Conservation (phyloP, 2,888 invertebrate genomes). For the Tachina grossa region DNA sequence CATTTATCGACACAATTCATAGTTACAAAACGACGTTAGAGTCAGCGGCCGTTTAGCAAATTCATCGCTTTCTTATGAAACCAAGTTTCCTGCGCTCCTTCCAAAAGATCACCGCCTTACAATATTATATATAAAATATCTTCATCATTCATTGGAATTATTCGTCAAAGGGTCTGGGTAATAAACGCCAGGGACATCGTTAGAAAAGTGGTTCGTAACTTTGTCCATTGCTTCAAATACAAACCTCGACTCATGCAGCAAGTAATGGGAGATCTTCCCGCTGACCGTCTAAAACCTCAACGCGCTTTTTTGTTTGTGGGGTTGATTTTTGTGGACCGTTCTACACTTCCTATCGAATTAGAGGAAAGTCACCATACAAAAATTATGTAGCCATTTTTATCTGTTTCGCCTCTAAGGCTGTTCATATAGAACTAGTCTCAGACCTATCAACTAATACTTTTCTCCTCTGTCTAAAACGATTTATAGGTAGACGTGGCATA, state of each 20-base stretch:
- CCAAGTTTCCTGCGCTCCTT: too few relatives aligned
- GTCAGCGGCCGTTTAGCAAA: slow-evolving; percentile 73
- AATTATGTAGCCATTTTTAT: slow-evolving; percentile 40
- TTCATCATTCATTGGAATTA: slow-evolving; percentile 58
- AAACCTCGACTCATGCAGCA: slow-evolving; percentile 59
- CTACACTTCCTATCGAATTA: slow-evolving; percentile 18
- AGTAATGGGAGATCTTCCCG: slow-evolving; percentile 68
- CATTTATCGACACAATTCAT: slow-evolving; percentile 29
- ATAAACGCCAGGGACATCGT: slow-evolving; percentile 49
- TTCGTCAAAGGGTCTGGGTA: slow-evolving; percentile 63
- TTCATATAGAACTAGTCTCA: slow-evolving; percentile 1
- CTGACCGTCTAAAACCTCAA: slow-evolving; percentile 48
- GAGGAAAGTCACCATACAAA: slow-evolving; percentile 30
- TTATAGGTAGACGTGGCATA: too few relatives aligned
- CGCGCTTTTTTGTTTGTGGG: slow-evolving; percentile 54
- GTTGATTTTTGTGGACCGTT: slow-evolving; percentile 43
- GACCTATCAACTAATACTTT: too few relatives aligned
- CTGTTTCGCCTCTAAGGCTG: slow-evolving; percentile 68
- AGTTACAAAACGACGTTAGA: slow-evolving; percentile 45
- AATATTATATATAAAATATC: slow-evolving; percentile 68
- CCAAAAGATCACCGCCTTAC: too few relatives aligned
- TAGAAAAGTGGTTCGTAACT: slow-evolving; percentile 57
- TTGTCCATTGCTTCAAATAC: slow-evolving; percentile 64
- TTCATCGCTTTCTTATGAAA: slow-evolving; percentile 69
- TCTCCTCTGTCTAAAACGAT: too few relatives aligned